Percentiles rank a stretch among this genome's conserved stretches.
Evolutionary conservation across 2,797 vertebrate genomes (phyloP).

Genomic region (Pagetopsis macropterus): DNA sequence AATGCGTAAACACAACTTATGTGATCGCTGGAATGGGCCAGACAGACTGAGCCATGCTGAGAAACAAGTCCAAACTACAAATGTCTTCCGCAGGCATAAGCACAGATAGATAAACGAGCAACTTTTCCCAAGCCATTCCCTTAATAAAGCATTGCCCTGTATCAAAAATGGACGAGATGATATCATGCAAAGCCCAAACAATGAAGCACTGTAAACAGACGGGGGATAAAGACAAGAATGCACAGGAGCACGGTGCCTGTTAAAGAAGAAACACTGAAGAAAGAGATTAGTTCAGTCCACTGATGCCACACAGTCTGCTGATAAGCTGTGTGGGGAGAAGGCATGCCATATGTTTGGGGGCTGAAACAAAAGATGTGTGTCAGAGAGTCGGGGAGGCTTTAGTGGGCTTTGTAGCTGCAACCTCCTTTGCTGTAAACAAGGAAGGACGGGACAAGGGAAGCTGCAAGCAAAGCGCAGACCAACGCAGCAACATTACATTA

Average conservation of each 20-base stretch:
- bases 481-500: slow-evolving; percentile 70
- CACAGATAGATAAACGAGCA: slow-evolving; percentile 68
- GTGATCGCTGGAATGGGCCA: slow-evolving; percentile 48
- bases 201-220: slow-evolving; percentile 58
- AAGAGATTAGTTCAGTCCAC: slow-evolving; percentile 65
- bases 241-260: slow-evolving; percentile 72
- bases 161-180: slow-evolving; percentile 69
- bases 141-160: slow-evolving; percentile 82
- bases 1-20: slow-evolving; percentile 12
- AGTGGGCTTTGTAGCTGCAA: slow-evolving; percentile 58
- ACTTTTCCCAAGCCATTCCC: slow-evolving; percentile 75
- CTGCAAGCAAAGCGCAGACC: slow-evolving; percentile 82
- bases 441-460: slow-evolving; percentile 69
- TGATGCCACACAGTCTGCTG: slow-evolving; percentile 57
- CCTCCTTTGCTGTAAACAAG: slow-evolving; percentile 74
- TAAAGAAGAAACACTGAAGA: slow-evolving; percentile 70
- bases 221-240: slow-evolving; percentile 44
- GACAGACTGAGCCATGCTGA: slow-evolving; percentile 75
- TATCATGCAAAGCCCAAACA: slow-evolving; percentile 77
- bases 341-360: slow-evolving; percentile 72
- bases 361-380: slow-evolving; percentile 69
- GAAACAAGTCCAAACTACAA: slow-evolving; percentile 53
- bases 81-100: slow-evolving; percentile 65
- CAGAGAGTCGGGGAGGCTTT: slow-evolving; percentile 48
- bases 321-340: slow-evolving; percentile 53